A percentile compares a stretch with the other conserved stretches of the same genome.
Evolutionary conservation across 2,888 invertebrate species (phyloP).

Genomic region (Mechanitis mazaeus): DNA sequence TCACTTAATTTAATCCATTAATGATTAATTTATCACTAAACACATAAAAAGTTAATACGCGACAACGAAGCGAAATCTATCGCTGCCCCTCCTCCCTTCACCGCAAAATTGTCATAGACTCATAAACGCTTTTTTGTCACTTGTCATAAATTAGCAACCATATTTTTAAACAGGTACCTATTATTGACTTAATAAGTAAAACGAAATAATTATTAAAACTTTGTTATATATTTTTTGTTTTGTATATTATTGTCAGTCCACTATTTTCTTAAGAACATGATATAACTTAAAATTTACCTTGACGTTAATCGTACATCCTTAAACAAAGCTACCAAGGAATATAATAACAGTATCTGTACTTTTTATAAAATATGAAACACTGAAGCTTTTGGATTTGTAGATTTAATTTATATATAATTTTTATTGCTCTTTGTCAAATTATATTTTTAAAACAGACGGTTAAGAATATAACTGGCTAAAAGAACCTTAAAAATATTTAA

Average conservation of each 20-base stretch:
- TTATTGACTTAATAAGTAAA: background rate
- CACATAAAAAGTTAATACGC: constrained; percentile 59
- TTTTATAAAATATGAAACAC: background rate
- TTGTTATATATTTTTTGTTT: background rate
- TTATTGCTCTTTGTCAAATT: too few relatives aligned
- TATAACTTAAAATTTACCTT: too few relatives aligned
- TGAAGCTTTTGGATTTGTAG: too few relatives aligned
- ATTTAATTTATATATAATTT: too few relatives aligned
- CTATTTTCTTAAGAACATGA: too few relatives aligned
- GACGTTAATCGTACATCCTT: too few relatives aligned
- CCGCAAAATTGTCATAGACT: constrained; percentile 65
- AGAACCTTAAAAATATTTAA: too few relatives aligned
- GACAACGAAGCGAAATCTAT: constrained; percentile 70
- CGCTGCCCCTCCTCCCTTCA: constrained; percentile 67
- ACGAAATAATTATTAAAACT: background rate
- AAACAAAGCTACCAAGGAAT: too few relatives aligned
- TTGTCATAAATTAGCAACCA: constrained; percentile 9
- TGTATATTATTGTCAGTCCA: too few relatives aligned
- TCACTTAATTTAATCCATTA: constrained; percentile 56
- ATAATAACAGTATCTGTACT: background rate
- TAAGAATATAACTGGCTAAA: too few relatives aligned
- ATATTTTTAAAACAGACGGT: too few relatives aligned
- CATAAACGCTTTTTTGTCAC: constrained; percentile 19
- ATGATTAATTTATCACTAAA: constrained; percentile 54
- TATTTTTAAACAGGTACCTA: background rate